phyloP scores from a whole-genome alignment of 35 echinoderm and acorn worm genomes.

The Ophiothrix spiculata region DNA sequence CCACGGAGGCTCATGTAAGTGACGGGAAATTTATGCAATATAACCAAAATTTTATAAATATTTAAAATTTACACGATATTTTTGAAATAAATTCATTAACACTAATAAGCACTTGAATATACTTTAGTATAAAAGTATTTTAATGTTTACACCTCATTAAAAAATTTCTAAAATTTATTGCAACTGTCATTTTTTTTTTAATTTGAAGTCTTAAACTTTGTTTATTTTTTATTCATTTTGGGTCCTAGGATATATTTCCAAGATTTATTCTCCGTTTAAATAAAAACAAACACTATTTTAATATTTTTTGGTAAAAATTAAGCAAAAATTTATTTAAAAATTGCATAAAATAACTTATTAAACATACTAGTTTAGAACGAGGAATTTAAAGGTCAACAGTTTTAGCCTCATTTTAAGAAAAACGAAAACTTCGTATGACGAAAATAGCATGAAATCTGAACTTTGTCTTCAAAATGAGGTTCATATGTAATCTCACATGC shows the following conservation, averaged over 20 bases:
- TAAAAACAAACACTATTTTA: background rate
- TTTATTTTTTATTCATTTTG: no score
- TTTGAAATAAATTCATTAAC: background rate
- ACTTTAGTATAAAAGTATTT: no score
- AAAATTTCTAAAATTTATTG: no score
- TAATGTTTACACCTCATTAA: no score
- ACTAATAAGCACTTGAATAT: no score
- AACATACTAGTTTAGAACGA: background rate
- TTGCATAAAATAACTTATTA: background rate
- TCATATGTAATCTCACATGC: background rate
- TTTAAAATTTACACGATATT: background rate
- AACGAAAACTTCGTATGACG: background rate
- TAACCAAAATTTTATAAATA: background rate
- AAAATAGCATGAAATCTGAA: background rate
- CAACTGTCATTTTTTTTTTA: no score
- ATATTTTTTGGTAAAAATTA: background rate
- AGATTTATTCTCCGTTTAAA: no score
- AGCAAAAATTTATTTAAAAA: background rate
- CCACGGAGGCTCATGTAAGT: slow-evolving; percentile 40
- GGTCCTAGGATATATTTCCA: no score
- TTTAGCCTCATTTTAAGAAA: background rate
- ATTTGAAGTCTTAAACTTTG: no score
- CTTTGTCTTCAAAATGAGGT: background rate
- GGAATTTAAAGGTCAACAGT: background rate
- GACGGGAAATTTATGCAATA: background rate